These are phyloP conservation scores for Porites lobata DNA, from an alignment of 92 coral and sea anemone genomes.

Conservation along the genomic window DNA sequence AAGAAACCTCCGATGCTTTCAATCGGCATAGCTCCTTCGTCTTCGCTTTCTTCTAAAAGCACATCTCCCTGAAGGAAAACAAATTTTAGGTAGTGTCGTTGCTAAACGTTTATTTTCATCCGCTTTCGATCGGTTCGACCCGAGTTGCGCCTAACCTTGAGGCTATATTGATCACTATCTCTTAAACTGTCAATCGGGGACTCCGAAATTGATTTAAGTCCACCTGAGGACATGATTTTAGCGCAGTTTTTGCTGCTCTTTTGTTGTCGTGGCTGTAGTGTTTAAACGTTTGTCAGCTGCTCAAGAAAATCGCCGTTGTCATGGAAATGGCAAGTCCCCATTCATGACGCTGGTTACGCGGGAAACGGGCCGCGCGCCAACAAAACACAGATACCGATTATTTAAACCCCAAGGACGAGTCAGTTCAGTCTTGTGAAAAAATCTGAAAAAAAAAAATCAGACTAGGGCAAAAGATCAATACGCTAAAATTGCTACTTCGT, in stretches of 20 bases:
- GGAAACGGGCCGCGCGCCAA: slow-evolving; percentile 30
- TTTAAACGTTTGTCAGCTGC: slow-evolving; percentile 20
- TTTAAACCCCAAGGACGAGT: no score
- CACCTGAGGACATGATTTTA: slow-evolving; percentile 66
- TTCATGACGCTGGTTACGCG: slow-evolving; percentile 32
- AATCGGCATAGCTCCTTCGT: slow-evolving; percentile 12
- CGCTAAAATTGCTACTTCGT: no score
- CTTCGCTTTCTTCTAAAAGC: slow-evolving; percentile 44
- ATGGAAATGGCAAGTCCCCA: slow-evolving; percentile 56
- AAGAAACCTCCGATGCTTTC: slow-evolving; percentile 54
- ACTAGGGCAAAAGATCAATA: no score
- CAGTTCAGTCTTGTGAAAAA: no score
- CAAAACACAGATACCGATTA: background rate
- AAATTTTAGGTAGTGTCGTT: background rate
- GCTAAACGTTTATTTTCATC: background rate
- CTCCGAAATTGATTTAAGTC: slow-evolving; percentile 39
- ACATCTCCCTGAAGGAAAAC: slow-evolving; percentile 36
- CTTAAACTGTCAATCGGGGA: slow-evolving; percentile 47
- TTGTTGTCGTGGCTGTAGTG: slow-evolving; percentile 28
- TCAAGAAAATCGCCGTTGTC: slow-evolving; percentile 16
- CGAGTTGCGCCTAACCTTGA: slow-evolving; percentile 19
- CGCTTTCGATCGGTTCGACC: background rate
- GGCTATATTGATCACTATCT: slow-evolving; percentile 54
- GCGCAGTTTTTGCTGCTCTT: slow-evolving; percentile 29
- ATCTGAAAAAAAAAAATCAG: no score